Conservation (phyloP, 2,888 invertebrate species). For the Chironomus tentans region DNA sequence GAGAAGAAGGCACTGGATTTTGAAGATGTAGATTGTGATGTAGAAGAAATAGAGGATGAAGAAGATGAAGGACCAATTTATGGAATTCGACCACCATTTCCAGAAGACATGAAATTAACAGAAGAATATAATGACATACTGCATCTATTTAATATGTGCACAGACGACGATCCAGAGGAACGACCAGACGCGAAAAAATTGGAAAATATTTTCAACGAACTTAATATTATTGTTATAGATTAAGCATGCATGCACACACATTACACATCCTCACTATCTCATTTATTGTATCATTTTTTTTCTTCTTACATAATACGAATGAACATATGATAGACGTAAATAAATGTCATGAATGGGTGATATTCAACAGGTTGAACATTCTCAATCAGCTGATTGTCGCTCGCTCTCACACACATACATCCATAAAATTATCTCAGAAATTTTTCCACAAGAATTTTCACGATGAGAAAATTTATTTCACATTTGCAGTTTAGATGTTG, state of each 20-base stretch:
- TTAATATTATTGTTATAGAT: background rate
- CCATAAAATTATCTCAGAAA: background rate
- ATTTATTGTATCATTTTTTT: too few relatives aligned
- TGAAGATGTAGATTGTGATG: conserved; percentile 32
- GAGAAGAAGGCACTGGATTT: conserved; percentile 31
- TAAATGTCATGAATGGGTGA: background rate
- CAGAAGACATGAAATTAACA: conserved; percentile 49
- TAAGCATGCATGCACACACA: background rate
- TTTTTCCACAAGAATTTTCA: conserved; percentile 14
- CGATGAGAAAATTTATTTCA: background rate
- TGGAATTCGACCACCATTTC: conserved; percentile 65
- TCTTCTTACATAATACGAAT: background rate
- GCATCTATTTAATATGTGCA: conserved; percentile 62
- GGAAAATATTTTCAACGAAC: conserved; percentile 9
- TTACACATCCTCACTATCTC: too few relatives aligned
- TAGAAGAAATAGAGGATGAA: conserved; percentile 2
- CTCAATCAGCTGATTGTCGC: conserved; percentile 7
- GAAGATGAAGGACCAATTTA: conserved; percentile 29
- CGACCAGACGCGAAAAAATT: conserved; percentile 54
- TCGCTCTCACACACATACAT: background rate
- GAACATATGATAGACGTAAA: background rate
- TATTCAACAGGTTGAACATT: conserved; percentile 14
- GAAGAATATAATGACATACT: conserved; percentile 54
- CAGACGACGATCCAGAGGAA: conserved; percentile 48
- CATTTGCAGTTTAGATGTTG: conserved; percentile 23